A percentile compares a stretch with the other conserved stretches of the same genome.
phyloP scores from a whole-genome alignment of 2,113 vertebrate species.

The Aspidoscelis tigris region DNA sequence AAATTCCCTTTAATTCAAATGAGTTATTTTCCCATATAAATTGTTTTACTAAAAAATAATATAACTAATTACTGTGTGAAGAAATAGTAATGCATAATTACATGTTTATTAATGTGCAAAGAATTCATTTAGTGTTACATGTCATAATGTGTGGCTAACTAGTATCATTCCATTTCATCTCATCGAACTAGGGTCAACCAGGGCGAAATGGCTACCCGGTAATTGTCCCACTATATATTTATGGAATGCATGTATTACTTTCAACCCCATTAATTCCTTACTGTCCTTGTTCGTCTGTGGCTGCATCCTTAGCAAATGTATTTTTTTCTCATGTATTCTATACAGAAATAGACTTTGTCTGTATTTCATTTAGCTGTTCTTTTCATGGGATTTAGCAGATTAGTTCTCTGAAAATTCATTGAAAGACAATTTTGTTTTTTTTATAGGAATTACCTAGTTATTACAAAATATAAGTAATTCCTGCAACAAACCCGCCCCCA shows the following conservation, averaged over 20 bases:
- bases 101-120: constrained; percentile 47
- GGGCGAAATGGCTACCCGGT: constrained; percentile 73
- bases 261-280: constrained; percentile 23
- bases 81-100: background rate
- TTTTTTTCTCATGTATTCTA: background rate
- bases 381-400: background rate
- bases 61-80: background rate
- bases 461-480: too few species aligned
- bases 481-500: too few species aligned
- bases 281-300: constrained; percentile 29
- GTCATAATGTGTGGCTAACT: constrained; percentile 64
- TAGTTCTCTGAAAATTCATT: constrained; percentile 2
- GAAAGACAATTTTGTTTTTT: constrained; percentile 16
- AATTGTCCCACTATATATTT: constrained; percentile 56
- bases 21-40: constrained; percentile 6
- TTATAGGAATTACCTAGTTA: too few species aligned
- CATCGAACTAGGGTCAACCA: constrained; percentile 72
- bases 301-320: constrained; percentile 23
- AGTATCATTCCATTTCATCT: constrained; percentile 72
- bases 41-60: constrained; percentile 24
- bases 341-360: constrained; percentile 24
- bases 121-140: constrained; percentile 55
- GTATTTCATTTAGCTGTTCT: constrained; percentile 9
- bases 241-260: constrained; percentile 38
- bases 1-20: constrained; percentile 42